phyloP scores from a whole-genome alignment of 2,797 vertebrate species.

The Pseudomugil tenellus region DNA sequence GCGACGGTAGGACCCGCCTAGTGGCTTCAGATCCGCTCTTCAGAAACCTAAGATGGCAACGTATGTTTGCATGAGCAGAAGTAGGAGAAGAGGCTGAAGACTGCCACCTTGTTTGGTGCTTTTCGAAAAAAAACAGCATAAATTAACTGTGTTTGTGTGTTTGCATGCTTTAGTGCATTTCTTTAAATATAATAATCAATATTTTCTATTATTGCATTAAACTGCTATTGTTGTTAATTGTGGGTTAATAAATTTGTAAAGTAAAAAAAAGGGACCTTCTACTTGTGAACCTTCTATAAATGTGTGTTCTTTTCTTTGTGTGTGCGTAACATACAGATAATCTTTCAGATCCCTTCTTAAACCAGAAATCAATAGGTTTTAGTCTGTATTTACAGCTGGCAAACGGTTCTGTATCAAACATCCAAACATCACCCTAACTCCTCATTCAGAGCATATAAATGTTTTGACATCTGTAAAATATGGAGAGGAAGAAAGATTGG shows the following conservation, averaged over 20 bases:
- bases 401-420: slow-evolving; percentile 72
- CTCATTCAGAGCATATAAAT: slow-evolving; percentile 67
- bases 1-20: no score
- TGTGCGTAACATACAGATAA: slow-evolving; percentile 55
- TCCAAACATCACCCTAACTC: slow-evolving; percentile 61
- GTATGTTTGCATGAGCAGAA: no score
- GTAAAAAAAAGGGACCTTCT: slow-evolving; percentile 7
- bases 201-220: no score
- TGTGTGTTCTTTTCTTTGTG: slow-evolving; percentile 6
- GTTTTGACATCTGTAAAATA: slow-evolving; percentile 59
- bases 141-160: no score
- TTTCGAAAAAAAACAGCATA: no score
- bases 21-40: no score
- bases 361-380: slow-evolving; percentile 71
- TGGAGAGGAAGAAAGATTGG: slow-evolving; percentile 24
- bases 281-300: neutral
- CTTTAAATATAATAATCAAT: no score
- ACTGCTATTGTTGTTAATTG: no score
- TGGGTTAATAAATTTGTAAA: slow-evolving; percentile 6
- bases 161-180: no score
- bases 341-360: slow-evolving; percentile 62
- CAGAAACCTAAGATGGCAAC: no score
- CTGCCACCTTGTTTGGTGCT: no score
- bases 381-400: slow-evolving; percentile 59
- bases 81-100: no score